phyloP scores from a whole-genome alignment of 2,797 vertebrate species.

The Chiroxiphia lanceolata region DNA sequence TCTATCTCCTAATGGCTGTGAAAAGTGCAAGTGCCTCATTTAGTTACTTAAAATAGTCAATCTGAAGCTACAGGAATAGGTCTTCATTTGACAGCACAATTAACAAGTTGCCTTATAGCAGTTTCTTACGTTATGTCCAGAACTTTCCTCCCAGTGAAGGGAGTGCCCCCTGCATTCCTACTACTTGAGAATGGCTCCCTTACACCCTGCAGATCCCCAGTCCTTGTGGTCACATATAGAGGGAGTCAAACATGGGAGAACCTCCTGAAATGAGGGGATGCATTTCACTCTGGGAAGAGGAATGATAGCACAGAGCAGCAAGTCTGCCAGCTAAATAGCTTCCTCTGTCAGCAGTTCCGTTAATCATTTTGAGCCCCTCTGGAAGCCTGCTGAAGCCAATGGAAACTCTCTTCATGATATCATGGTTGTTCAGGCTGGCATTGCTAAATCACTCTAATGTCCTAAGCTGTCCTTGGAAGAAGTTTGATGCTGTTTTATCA shows the following conservation, averaged over 20 bases:
- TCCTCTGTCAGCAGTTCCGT: background rate
- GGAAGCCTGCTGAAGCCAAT: background rate
- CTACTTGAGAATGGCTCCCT: background rate
- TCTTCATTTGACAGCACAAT: background rate
- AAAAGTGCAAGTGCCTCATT: background rate
- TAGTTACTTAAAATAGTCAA: background rate
- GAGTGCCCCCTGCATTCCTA: background rate
- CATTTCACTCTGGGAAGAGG: background rate
- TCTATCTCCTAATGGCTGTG: background rate
- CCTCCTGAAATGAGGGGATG: background rate
- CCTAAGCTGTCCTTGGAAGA: conserved; percentile 5
- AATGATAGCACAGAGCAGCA: background rate
- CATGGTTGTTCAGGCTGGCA: background rate
- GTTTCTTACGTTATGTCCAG: background rate
- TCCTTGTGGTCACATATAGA: background rate
- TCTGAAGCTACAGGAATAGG: background rate
- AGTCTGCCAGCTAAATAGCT: background rate
- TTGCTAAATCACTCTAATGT: background rate
- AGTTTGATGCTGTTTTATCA: conserved; percentile 2
- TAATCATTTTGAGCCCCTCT: background rate
- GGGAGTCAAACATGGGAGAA: background rate
- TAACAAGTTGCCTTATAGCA: background rate
- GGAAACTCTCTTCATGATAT: conserved; percentile 11
- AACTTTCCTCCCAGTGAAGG: background rate
- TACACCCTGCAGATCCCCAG: background rate